Percentiles rank a stretch among this genome's conserved stretches.
phyloP scores from a whole-genome alignment of 2,888 invertebrate species.

The Trimorus sp. region DNA sequence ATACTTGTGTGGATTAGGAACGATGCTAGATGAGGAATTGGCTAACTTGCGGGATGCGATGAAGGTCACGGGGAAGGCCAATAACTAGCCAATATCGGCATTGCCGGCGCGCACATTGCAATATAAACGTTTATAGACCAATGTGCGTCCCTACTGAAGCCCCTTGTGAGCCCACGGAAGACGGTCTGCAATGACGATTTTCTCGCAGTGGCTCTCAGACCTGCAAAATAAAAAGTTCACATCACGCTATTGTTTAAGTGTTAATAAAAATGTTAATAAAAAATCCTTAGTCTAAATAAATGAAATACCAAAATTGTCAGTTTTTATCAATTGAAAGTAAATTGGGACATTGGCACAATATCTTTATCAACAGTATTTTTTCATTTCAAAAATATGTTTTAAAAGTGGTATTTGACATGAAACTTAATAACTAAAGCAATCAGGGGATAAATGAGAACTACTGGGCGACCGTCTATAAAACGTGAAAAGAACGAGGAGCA shows the following conservation, averaged over 20 bases:
- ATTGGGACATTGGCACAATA: too few relatives aligned
- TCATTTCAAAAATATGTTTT: background rate
- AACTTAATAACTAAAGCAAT: too few relatives aligned
- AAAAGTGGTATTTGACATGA: background rate
- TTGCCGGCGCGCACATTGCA: conserved; percentile 79
- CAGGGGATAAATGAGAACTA: conserved; percentile 68
- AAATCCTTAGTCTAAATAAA: background rate
- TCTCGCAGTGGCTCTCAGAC: conserved; percentile 65
- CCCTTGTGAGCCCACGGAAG: conserved; percentile 65
- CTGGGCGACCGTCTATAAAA: conserved; percentile 71
- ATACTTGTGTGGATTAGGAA: conserved; percentile 76
- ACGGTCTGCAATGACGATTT: conserved; percentile 64
- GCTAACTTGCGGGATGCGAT: conserved; percentile 67
- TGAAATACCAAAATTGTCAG: background rate
- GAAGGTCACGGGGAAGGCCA: conserved; percentile 71
- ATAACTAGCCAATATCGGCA: conserved; percentile 81
- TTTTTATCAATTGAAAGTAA: background rate
- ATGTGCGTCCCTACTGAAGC: conserved; percentile 73
- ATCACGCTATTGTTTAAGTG: background rate
- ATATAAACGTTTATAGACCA: conserved; percentile 81
- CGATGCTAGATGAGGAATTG: conserved; percentile 69
- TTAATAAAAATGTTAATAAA: too few relatives aligned
- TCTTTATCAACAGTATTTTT: background rate
- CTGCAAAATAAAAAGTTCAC: background rate
- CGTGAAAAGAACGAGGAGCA: conserved; percentile 75